Evolutionary conservation across 2,113 vertebrate genomes (phyloP).

Genomic region (Polypterus bichir): DNA sequence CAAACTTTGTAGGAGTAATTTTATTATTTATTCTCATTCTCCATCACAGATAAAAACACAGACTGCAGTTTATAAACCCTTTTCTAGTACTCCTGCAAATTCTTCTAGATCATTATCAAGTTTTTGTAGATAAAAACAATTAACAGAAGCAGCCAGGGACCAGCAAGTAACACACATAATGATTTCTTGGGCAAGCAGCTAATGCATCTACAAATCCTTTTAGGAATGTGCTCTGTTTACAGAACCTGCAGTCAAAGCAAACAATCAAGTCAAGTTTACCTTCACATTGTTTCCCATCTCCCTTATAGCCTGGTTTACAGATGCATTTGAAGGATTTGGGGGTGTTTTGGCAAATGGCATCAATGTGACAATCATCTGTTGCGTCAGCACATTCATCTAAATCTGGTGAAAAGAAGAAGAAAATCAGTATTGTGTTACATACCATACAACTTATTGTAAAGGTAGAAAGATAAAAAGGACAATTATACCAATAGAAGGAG

Average conservation of each 20-base stretch:
- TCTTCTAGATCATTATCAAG: no score
- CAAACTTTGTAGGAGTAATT: no score
- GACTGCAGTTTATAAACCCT: no score
- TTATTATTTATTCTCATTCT: no score
- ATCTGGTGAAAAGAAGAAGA: conserved; percentile 44
- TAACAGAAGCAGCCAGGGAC: conserved; percentile 24
- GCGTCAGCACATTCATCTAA: conserved; percentile 79
- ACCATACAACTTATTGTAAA: neutral
- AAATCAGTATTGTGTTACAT: neutral
- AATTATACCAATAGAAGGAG: conserved; percentile 13
- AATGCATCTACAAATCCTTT: conserved; percentile 40
- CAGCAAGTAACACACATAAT: conserved; percentile 25
- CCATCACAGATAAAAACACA: no score
- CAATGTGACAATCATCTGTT: conserved; percentile 90
- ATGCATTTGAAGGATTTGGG: conserved; percentile 90
- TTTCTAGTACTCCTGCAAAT: no score
- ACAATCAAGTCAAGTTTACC: conserved; percentile 54
- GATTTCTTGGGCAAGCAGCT: conserved; percentile 26
- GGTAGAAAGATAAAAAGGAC: neutral
- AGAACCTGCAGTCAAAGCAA: conserved; percentile 39
- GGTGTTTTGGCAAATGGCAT: conserved; percentile 92
- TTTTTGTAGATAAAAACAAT: conserved; percentile 14
- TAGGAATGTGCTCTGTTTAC: conserved; percentile 46
- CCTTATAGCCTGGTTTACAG: conserved; percentile 91
- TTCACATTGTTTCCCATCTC: conserved; percentile 84